A percentile compares a stretch with the other conserved stretches of the same genome.
Evolutionary conservation across 2,797 vertebrate genomes (phyloP).

Genomic region (Neosilurus mollespiculum): DNA sequence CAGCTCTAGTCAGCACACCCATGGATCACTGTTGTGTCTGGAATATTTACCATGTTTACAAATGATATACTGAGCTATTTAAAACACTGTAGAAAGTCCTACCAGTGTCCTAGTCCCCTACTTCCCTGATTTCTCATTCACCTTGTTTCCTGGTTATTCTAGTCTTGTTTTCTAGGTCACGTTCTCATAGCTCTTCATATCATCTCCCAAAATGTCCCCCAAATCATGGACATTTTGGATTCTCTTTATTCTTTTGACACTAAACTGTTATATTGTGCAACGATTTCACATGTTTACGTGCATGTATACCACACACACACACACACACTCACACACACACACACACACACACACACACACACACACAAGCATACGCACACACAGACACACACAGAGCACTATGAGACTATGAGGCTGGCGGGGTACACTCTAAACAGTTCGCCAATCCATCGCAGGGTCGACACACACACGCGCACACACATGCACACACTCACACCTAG

Average conservation of each 20-base stretch:
- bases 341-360: no score
- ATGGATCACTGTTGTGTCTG: not conserved
- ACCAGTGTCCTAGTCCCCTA: constrained; percentile 12
- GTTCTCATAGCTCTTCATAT: not conserved
- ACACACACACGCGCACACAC: no score
- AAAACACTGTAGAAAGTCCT: not conserved
- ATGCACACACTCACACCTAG: no score
- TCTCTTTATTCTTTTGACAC: not conserved
- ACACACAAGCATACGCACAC: no score
- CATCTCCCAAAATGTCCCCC: not conserved
- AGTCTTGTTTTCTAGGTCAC: constrained; percentile 6
- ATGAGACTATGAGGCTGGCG: no score
- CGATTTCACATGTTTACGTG: not conserved
- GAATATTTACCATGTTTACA: not conserved
- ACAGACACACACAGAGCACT: no score
- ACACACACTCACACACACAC: no score
- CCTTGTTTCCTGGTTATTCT: constrained; percentile 16
- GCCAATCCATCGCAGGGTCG: no score
- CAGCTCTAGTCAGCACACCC: not conserved
- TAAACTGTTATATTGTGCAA: not conserved
- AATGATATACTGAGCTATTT: not conserved
- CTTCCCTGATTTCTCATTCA: constrained; percentile 23
- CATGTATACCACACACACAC: no score
- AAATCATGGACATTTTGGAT: not conserved
- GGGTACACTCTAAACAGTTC: no score